Base-by-base conservation (phyloP, 1,140 invertebrate genomes). In the Zaprionus taronus region DNA sequence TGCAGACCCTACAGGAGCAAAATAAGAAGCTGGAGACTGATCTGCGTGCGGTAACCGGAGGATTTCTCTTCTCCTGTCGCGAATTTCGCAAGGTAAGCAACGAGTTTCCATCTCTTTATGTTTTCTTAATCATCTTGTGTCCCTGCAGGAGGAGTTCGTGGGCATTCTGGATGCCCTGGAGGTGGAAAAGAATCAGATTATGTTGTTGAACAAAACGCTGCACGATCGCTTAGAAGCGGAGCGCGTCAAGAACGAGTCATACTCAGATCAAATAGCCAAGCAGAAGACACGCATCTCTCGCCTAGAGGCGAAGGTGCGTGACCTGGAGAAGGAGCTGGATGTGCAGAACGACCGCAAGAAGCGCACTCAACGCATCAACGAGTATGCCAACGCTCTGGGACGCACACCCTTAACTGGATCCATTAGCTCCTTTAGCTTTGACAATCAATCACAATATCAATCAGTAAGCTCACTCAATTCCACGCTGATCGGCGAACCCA, bases 181-280 rank as follows among this genome's bases (percentile, higher is more conserved):
- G 90, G 93, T 93, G 34, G 95, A 95, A 78, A 93, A 94, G 55
- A 82, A 94, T 64, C 89, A 94, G 49, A 77, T 95, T 7, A 76
- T 95, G 72, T 93, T 95, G 44, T 78, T 95, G 4, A 92, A 94
- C 11, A 91, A 93, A n/a, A 83, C 93, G 0, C 80, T 94, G 0
- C 94, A 94, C 75, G 92, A 93, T 38, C 93, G 94, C 24, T 68
- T 95, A 22, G 93, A 95, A 20, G 80, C 93, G n/a, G 94, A 95
- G 80, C 91, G 94, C 74, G 79, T 80, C 3, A 91, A 82, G 63
- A 71, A 72, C 14, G 83, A 91, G 9, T 12, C 56, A 6, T 15
- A 81, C 2, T 31, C 55, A 5, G 91, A 92, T 11, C 79, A 80
- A 26, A 60, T 77, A 0, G 47, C 57, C 11, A 92, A 92, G 51